Percentiles rank a stretch among this genome's conserved stretches.
phyloP scores from a whole-genome alignment of 2,888 invertebrate species.

The Epirrhoe alternata region DNA sequence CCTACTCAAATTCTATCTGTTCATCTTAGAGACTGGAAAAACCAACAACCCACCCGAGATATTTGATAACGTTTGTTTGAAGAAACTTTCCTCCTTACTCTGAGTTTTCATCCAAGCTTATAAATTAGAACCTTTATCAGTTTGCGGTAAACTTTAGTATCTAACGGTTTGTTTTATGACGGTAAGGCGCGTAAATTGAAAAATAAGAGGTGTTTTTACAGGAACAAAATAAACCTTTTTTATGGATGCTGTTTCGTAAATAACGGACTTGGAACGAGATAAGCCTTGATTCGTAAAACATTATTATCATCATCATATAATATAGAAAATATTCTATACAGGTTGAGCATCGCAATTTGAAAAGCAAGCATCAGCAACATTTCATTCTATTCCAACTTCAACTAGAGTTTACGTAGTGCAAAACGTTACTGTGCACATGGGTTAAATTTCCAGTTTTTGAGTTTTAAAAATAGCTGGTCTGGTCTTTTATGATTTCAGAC shows the following conservation, averaged over 20 bases:
- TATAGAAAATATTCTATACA: neutral
- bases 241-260: conserved; percentile 28
- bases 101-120: conserved; percentile 58
- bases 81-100: conserved; percentile 52
- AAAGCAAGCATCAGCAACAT: no score
- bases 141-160: conserved; percentile 65
- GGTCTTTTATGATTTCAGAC: no score
- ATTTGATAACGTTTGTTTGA: conserved; percentile 53
- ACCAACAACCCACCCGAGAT: conserved; percentile 53
- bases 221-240: conserved; percentile 25
- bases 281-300: conserved; percentile 5
- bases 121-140: conserved; percentile 75
- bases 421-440: no score
- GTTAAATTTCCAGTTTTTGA: no score
- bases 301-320: conserved; percentile 1
- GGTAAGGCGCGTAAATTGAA: conserved; percentile 65
- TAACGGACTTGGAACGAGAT: conserved; percentile 16
- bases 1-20: conserved; percentile 8
- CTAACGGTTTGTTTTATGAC: conserved; percentile 65
- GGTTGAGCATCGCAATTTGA: no score
- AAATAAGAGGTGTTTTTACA: conserved; percentile 45
- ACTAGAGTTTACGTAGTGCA: no score
- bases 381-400: no score
- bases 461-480: no score
- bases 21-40: conserved; percentile 47